Evolutionary conservation across 2,113 vertebrate species (phyloP), one percentile per base, ranked within the genome.

Genomic region (Barnardius zonarius): DNA sequence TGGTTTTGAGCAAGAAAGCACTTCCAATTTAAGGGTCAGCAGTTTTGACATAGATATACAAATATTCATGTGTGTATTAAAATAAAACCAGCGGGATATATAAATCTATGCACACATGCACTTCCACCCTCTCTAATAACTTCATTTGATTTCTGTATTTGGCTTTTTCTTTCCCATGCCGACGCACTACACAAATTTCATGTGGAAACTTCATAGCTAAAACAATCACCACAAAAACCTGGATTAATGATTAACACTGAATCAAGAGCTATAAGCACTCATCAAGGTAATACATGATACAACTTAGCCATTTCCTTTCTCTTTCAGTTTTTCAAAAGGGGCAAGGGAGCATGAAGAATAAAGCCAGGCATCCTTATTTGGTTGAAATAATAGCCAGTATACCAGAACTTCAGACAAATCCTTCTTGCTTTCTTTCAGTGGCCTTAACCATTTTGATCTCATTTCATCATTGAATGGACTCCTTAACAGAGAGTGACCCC

Each of bases 271-370:
- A 96, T 94, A 94, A 96, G 93, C 86, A 96, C 88, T 95, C 94
- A 96, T 96, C 93, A 97, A 95, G 90, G 95, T 97, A 97, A 97
- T 97, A 95, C 96, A 97, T 95, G 94, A 93, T 94, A 96, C 95
- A 96, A 91, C 59, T 93, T 97, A 96, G 95, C 94, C 92, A 96
- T 97, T 95, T 96, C 94, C 94, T 97, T 96, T 95, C 83, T 82
- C 97, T 96, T 97, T 97, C 96, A 97, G 94, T 87, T 96, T 97
- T 96, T 97, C 95, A 96, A 97, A 97, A 96, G 94, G 93, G 95
- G 95, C 96, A 95, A 97, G 86, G 77, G 96, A 96, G 95, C 95
- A 96, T 95, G 91, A 96, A 97, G 92, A 96, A 97, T 95, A 97
- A 97, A 97, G 95, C 92, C 90, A 92, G 88, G 94, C 95, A 95